Evolutionary conservation across 1,140 invertebrate species (phyloP), one percentile per base, ranked within the genome.

Genomic region (Ceratosolen fusciceps): DNA sequence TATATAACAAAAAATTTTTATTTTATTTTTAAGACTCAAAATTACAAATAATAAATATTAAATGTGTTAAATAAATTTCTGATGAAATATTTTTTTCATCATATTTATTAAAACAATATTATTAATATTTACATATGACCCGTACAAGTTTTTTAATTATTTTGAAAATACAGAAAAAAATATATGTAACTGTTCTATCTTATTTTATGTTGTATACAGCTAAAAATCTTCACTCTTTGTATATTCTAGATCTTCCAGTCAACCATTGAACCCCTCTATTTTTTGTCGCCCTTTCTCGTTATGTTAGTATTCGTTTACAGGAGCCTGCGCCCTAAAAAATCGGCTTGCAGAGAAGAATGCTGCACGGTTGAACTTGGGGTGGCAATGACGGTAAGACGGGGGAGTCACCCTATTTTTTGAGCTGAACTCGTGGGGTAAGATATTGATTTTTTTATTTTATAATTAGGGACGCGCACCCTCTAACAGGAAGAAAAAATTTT

Each of bases 401-500:
- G 83, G 84, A 88, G 87, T 86, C 87, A 88, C 88, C 88, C 89
- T 88, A 87, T 86, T 90, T 90, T 89, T 88, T 89, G 81, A 85
- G 83, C 81, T 80, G 76, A 60, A 81, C 76, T 82, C 85, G 83
- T 87, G 85, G 88, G 89, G 88, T 88, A 89, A 87, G 87, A 89
- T 90, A 90, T 90, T 90, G 88, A 90, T 90, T 90, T 90, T 88
- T 90, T 90, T 90, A 90, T 90, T 90, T 90, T 90, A 90, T 90
- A 90, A 90, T 90, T 90, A 90, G 88, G 88, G 88, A 86, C 86
- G 88, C 85, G 84, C 86, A 87, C 87, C 88, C 87, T 88, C 87
- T 83, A 81, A 85, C 85, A 88, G 86, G 84, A 87, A 85, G 85
- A 89, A 89, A 89, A 89, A 90, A 54, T 34, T 73, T 24, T 58